Conservation (phyloP, 2,797 vertebrate species). For the Dryobates pubescens region DNA sequence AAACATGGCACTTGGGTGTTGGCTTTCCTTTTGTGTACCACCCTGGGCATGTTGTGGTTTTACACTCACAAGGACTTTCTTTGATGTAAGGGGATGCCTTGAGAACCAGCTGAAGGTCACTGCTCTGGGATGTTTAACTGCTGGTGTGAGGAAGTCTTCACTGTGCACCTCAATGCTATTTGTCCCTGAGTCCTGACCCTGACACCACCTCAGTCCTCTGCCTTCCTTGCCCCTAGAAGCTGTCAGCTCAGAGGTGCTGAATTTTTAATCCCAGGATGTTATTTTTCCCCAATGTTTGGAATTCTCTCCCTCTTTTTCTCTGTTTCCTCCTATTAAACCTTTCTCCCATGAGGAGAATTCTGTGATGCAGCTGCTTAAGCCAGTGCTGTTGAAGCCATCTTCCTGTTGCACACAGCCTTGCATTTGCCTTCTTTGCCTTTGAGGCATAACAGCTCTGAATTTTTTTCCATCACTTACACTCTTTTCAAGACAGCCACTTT, state of each 20-base stretch:
- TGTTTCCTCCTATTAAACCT: not conserved
- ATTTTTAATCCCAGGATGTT: not conserved
- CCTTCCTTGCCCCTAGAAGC: not conserved
- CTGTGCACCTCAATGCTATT: rapidly evolving
- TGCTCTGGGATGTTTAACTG: rapidly evolving
- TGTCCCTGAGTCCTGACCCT: not conserved
- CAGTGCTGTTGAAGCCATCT: not conserved
- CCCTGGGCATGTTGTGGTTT: rapidly evolving
- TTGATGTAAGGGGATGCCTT: not conserved
- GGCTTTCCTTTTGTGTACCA: not conserved
- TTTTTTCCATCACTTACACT: not conserved
- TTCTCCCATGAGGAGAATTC: rapidly evolving
- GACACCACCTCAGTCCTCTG: not conserved
- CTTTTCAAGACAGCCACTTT: not conserved
- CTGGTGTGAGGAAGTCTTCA: not conserved
- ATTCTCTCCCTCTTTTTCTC: not conserved
- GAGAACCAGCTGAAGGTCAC: not conserved
- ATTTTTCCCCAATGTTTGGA: not conserved
- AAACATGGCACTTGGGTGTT: rapidly evolving
- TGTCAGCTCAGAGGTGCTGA: not conserved
- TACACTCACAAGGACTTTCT: not conserved
- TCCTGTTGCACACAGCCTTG: not conserved
- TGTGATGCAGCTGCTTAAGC: not conserved
- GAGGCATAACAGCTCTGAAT: rapidly evolving
- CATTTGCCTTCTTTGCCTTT: not conserved